These are phyloP conservation scores for Saguinus midas DNA, from an alignment of 2,113 vertebrate species.

Conservation along the genomic window DNA sequence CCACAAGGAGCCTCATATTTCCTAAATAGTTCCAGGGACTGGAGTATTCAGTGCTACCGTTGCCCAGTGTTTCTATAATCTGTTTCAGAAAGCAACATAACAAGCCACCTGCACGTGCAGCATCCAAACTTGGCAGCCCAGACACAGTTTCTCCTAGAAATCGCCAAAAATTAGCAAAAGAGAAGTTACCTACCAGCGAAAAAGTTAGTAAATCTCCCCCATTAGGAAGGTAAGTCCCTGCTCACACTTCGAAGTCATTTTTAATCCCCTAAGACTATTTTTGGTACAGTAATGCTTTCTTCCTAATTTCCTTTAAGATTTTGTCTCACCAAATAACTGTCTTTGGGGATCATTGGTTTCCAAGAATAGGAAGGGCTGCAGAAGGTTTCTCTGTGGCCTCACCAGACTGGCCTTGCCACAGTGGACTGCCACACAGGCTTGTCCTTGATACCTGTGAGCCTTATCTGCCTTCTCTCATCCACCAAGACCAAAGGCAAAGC, in stretches of 20 bases:
- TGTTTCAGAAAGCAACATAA: slow-evolving; percentile 84
- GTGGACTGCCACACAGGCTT: neutral
- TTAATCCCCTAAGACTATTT: neutral
- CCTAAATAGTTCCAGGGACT: neutral
- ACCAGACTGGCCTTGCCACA: neutral
- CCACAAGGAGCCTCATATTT: neutral
- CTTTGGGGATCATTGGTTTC: neutral
- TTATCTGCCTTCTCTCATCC: rapidly evolving
- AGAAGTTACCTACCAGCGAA: slow-evolving; percentile 70
- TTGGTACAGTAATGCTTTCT: neutral
- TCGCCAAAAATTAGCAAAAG: slow-evolving; percentile 79
- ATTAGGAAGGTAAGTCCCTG: slow-evolving; percentile 80
- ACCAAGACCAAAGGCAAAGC: neutral
- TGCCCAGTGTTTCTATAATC: slow-evolving; percentile 23
- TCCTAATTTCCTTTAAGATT: neutral
- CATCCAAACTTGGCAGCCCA: slow-evolving; percentile 83
- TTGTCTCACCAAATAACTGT: neutral
- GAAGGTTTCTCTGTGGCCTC: neutral
- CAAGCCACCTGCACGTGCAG: slow-evolving; percentile 84
- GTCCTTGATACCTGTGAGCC: neutral
- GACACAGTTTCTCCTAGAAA: slow-evolving; percentile 79
- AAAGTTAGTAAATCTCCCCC: slow-evolving; percentile 79
- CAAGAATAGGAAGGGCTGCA: neutral
- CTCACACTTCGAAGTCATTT: slow-evolving; percentile 42
- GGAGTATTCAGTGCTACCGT: neutral